A percentile compares a stretch with the other conserved stretches of the same genome.
phyloP scores from a whole-genome alignment of 2,797 vertebrate genomes.

The Streptopelia turtur region DNA sequence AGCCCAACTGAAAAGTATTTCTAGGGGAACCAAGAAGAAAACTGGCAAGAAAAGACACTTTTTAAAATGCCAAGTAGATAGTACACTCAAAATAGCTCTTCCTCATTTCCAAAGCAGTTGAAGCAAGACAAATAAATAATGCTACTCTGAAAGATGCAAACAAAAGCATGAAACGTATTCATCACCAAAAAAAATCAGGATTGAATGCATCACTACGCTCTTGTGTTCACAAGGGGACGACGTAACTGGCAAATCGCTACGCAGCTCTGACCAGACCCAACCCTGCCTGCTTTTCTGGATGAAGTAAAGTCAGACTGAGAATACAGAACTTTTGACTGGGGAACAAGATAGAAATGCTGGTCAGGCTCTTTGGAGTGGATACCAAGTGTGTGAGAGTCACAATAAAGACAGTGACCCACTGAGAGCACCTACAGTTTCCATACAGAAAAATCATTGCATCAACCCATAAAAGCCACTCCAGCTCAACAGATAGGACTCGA shows the following conservation, averaged over 20 bases:
- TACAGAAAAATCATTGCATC: background rate
- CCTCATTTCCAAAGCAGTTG: conserved; percentile 25
- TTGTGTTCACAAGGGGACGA: background rate
- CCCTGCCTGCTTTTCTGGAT: background rate
- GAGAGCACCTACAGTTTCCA: background rate
- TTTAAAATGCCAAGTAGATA: background rate
- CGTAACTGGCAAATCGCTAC: background rate
- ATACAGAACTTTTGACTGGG: background rate
- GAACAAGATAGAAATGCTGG: background rate
- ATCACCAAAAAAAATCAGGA: background rate
- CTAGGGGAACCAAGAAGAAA: background rate
- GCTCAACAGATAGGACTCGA: background rate
- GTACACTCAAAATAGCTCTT: conserved; percentile 28
- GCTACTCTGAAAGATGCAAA: background rate
- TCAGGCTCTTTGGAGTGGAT: background rate
- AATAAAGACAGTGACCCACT: background rate
- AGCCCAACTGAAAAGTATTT: background rate
- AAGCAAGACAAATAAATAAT: conserved; percentile 6
- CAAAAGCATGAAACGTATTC: conserved; percentile 5
- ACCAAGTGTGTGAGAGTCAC: background rate
- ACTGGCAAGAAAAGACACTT: background rate
- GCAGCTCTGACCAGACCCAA: background rate
- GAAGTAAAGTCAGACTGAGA: background rate
- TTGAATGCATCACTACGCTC: background rate
- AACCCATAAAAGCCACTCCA: background rate